Evolutionary conservation across 1,140 invertebrate species (phyloP).

Genomic region (Aphaenogaster floridana): DNA sequence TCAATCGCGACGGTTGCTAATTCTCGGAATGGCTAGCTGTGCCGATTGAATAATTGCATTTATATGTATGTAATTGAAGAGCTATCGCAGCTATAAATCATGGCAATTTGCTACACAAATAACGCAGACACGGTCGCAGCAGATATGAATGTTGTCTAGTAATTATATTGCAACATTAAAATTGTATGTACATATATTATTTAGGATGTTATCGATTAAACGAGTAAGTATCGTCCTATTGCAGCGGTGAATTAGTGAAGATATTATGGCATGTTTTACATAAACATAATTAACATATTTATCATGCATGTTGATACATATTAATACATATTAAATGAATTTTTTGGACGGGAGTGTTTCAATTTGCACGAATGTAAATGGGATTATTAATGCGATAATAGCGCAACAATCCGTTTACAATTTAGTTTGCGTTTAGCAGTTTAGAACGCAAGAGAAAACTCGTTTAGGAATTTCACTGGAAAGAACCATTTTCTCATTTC

Average conservation of each 20-base stretch:
- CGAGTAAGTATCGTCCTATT: neutral
- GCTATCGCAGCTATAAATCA: slow-evolving; percentile 19
- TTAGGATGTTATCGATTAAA: slow-evolving; percentile 5
- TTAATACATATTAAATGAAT: slow-evolving; percentile 2
- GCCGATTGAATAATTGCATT: slow-evolving; percentile 36
- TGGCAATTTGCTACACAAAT: slow-evolving; percentile 34
- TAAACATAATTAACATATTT: neutral
- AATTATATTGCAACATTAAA: slow-evolving; percentile 36
- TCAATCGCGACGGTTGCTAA: neutral
- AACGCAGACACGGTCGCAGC: neutral
- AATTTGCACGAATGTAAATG: neutral
- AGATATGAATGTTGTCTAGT: neutral
- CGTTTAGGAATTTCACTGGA: slow-evolving; percentile 7
- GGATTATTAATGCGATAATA: slow-evolving; percentile 15
- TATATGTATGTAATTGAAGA: slow-evolving; percentile 25
- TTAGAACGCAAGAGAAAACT: neutral
- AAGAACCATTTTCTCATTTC: slow-evolving; percentile 23
- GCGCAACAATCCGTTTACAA: neutral
- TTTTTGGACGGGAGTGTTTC: neutral
- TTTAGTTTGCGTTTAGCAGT: neutral
- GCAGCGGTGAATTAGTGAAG: neutral
- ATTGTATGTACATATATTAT: neutral
- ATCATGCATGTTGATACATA: neutral
- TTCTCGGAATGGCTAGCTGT: neutral
- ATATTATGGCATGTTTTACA: neutral